Percentiles rank a stretch among this genome's conserved stretches.
phyloP scores from a whole-genome alignment of 2,888 invertebrate species.

The Cerceris rybyensis region DNA sequence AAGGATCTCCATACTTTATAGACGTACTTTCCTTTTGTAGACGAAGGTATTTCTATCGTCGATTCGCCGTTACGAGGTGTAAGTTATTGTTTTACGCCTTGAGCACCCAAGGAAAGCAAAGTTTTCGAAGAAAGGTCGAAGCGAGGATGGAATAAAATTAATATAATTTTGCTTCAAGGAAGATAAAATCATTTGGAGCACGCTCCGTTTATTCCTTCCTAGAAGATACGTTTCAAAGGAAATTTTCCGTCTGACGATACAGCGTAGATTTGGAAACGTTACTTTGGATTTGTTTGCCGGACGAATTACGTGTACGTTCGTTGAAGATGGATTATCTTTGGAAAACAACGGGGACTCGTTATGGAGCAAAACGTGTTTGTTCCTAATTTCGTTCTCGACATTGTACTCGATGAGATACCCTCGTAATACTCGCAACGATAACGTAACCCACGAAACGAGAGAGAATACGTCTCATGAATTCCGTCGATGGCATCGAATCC shows the following conservation, averaged over 20 bases:
- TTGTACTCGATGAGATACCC: background rate
- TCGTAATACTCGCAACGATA: no score
- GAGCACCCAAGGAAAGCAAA: background rate
- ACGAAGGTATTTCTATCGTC: background rate
- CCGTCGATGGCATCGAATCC: background rate
- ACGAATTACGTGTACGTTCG: background rate
- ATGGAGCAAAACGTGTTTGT: background rate
- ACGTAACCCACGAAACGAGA: no score
- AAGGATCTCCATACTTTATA: background rate
- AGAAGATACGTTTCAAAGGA: no score
- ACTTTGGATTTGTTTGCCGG: background rate
- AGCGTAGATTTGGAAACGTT: no score
- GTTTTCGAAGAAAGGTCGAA: background rate
- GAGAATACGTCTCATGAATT: background rate
- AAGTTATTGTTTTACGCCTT: background rate
- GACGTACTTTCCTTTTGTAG: slow-evolving; percentile 4
- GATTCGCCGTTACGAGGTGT: background rate
- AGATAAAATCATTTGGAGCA: background rate
- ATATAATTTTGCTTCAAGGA: background rate
- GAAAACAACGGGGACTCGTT: background rate
- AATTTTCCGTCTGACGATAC: no score
- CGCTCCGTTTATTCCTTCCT: background rate
- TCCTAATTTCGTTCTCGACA: background rate
- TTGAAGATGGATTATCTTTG: background rate
- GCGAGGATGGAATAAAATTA: background rate